A percentile compares a stretch with the other conserved stretches of the same genome.
phyloP scores from a whole-genome alignment of 2,888 invertebrate species.

The Theretra japonica region DNA sequence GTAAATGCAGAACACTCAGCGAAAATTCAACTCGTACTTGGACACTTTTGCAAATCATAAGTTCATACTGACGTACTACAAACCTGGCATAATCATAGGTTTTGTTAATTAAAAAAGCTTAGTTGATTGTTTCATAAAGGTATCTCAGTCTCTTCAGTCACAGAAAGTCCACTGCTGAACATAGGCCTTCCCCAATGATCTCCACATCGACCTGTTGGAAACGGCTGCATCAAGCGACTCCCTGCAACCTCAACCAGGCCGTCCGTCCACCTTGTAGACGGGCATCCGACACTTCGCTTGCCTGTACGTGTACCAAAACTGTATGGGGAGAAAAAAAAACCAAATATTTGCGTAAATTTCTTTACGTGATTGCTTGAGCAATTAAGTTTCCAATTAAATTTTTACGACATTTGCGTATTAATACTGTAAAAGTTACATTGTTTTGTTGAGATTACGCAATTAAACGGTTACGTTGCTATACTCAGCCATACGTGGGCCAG shows the following conservation, averaged over 20 bases:
- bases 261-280: too few species aligned
- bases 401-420: conserved; percentile 36
- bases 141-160: too few species aligned
- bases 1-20: not conserved
- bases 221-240: too few species aligned
- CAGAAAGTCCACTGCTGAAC: too few species aligned
- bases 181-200: too few species aligned
- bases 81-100: too few species aligned
- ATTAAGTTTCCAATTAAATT: conserved; percentile 42
- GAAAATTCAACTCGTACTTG: not conserved
- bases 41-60: too few species aligned
- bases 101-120: not conserved
- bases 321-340: not conserved
- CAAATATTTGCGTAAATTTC: not conserved
- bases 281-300: too few species aligned
- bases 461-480: conserved; percentile 5
- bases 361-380: conserved; percentile 36
- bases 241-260: too few species aligned
- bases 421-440: conserved; percentile 27
- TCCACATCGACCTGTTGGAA: too few species aligned
- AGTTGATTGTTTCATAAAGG: not conserved
- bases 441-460: conserved; percentile 11
- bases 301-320: too few species aligned
- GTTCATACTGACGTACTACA: too few species aligned
- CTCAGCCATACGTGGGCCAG: not conserved